These are phyloP conservation scores for Penaeus indicus DNA, from an alignment of 1,140 invertebrate genomes.

Conservation along the genomic window DNA sequence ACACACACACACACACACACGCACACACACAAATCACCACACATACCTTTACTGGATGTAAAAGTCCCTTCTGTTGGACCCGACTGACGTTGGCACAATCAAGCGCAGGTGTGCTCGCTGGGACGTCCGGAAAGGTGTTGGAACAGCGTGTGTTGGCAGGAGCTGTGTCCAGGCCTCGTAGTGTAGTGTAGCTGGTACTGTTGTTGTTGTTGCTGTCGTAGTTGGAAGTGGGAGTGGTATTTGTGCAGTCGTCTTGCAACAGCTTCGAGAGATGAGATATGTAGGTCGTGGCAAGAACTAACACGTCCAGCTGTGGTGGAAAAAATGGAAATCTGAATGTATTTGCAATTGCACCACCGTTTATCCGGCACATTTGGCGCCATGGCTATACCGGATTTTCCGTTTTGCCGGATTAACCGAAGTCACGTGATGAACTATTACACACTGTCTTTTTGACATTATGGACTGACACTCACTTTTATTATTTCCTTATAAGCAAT, in stretches of 20 bases:
- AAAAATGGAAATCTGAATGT: neutral
- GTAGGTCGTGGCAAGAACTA: constrained; percentile 72
- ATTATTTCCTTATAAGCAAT: too few relatives aligned
- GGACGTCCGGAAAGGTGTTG: neutral
- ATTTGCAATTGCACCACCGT: neutral
- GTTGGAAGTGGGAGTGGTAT: neutral
- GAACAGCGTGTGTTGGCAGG: neutral
- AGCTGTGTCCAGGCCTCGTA: neutral
- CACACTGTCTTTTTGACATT: neutral
- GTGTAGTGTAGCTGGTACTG: neutral
- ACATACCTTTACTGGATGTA: constrained; percentile 46
- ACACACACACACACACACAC: too few relatives aligned
- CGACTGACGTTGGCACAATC: neutral
- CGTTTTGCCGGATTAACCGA: too few relatives aligned
- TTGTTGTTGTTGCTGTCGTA: constrained; percentile 50
- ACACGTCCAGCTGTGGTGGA: constrained; percentile 72
- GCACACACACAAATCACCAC: too few relatives aligned
- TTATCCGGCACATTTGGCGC: too few relatives aligned
- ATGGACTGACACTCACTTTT: neutral
- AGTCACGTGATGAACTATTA: too few relatives aligned
- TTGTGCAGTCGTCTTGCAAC: constrained; percentile 62
- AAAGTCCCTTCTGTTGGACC: constrained; percentile 34
- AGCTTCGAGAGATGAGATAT: constrained; percentile 70
- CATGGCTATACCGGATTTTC: too few relatives aligned
- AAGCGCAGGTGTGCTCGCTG: neutral